Conservation (phyloP, 2,113 vertebrate species). For the Colistium nudipinnis region DNA sequence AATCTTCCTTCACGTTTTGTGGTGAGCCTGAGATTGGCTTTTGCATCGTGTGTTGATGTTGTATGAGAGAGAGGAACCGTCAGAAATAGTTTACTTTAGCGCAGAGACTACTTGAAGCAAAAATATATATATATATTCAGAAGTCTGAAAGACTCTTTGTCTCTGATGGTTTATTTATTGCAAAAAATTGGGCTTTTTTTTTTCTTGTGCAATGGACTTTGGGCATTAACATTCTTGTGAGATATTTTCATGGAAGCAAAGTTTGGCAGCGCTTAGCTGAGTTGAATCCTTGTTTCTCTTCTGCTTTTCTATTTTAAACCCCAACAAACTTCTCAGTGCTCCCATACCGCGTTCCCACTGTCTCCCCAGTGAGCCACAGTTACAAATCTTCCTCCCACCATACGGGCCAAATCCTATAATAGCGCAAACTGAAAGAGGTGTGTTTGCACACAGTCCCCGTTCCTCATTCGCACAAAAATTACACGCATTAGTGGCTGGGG, state of each 20-base stretch:
- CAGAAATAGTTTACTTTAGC: conserved; percentile 9
- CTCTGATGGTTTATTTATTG: conserved; percentile 2
- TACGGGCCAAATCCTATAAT: conserved; percentile 65
- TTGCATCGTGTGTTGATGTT: conserved; percentile 30
- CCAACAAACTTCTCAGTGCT: conserved; percentile 38
- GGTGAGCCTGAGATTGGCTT: conserved; percentile 37
- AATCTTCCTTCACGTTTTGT: conserved; percentile 24
- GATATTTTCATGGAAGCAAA: conserved; percentile 32
- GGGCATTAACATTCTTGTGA: conserved; percentile 1
- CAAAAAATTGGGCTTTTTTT: neutral
- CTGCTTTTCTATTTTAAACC: conserved; percentile 30
- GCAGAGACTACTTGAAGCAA: neutral
- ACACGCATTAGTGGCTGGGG: conserved; percentile 73
- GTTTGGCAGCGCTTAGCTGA: conserved; percentile 7
- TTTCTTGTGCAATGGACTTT: conserved; percentile 4
- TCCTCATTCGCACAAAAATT: conserved; percentile 69
- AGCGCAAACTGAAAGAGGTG: conserved; percentile 61
- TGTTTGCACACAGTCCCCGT: conserved; percentile 67
- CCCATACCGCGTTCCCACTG: conserved; percentile 35
- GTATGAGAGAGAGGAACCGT: conserved; percentile 36
- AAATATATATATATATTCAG: neutral
- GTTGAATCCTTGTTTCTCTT: conserved; percentile 31
- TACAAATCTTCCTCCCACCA: conserved; percentile 66
- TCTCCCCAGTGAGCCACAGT: conserved; percentile 61
- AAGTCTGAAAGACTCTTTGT: neutral